phyloP scores from a whole-genome alignment of 2,888 invertebrate genomes.

The Scaptomyza parva region DNA sequence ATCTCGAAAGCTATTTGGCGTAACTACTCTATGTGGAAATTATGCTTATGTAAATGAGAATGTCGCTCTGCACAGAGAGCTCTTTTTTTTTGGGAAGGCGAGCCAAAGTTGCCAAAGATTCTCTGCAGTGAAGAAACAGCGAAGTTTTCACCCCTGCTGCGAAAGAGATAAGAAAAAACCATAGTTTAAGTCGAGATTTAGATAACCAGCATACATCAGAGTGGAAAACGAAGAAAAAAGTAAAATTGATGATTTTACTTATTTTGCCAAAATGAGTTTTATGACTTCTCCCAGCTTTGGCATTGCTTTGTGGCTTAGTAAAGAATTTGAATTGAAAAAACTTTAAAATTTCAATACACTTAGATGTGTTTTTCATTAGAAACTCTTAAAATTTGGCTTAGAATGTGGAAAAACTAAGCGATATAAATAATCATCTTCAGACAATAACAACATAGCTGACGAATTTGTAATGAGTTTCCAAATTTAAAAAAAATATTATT shows the following conservation, averaged over 20 bases:
- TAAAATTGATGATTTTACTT: slow-evolving; percentile 78
- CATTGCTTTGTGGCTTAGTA: slow-evolving; percentile 15
- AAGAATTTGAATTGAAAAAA: slow-evolving; percentile 23
- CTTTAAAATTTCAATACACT: slow-evolving; percentile 26
- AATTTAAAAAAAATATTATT: slow-evolving; percentile 43
- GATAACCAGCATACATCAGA: slow-evolving; percentile 28
- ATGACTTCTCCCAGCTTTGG: slow-evolving; percentile 35
- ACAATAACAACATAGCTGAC: slow-evolving; percentile 63
- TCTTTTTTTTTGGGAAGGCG: slow-evolving; percentile 46
- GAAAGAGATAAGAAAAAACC: slow-evolving; percentile 51
- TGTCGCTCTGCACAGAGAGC: slow-evolving; percentile 46
- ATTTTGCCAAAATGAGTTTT: slow-evolving; percentile 69
- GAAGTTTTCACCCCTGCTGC: slow-evolving; percentile 65
- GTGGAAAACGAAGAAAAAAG: slow-evolving; percentile 31
- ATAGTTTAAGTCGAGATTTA: slow-evolving; percentile 33
- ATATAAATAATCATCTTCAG: slow-evolving; percentile 1
- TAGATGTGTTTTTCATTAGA: background rate
- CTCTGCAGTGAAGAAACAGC: slow-evolving; percentile 48
- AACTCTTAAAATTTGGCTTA: background rate
- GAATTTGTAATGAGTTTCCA: slow-evolving; percentile 21
- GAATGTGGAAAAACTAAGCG: background rate
- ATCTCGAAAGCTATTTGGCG: slow-evolving; percentile 51
- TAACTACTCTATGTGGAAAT: slow-evolving; percentile 81
- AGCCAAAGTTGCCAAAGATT: slow-evolving; percentile 39
- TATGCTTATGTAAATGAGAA: slow-evolving; percentile 81